These are phyloP conservation scores for Platyscapa corneri DNA, from an alignment of 1,140 invertebrate species.

Conservation along the genomic window DNA sequence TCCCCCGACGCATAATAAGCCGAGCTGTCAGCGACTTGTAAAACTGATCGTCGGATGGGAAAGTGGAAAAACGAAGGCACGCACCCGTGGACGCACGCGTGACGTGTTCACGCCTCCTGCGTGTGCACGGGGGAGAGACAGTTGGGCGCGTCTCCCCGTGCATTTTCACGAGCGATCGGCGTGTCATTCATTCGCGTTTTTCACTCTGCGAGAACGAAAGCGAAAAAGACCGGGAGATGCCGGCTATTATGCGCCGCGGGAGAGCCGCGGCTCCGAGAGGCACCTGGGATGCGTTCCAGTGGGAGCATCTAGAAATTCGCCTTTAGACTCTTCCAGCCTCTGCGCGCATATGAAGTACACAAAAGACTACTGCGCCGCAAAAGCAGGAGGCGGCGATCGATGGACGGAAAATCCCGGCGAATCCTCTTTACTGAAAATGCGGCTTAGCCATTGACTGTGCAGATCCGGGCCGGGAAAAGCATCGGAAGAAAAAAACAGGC, in stretches of 20 bases:
- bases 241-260: neutral
- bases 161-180: constrained; percentile 47
- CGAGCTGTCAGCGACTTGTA: neutral
- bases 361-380: neutral
- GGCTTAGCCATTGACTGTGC: neutral
- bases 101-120: too few species aligned
- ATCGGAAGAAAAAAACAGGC: neutral
- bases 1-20: neutral
- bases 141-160: neutral
- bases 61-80: too few species aligned
- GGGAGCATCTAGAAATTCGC: neutral
- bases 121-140: too few species aligned
- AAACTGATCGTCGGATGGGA: neutral
- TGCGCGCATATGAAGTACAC: neutral
- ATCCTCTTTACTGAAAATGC: constrained; percentile 32
- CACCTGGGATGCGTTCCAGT: neutral
- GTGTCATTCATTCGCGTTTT: neutral
- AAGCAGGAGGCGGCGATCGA: neutral
- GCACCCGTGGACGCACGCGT: too few species aligned
- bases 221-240: neutral
- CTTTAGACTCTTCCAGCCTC: neutral
- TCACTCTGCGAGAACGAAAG: neutral
- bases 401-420: constrained; percentile 18
- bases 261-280: neutral
- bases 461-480: neutral